A percentile compares a stretch with the other conserved stretches of the same genome.
Evolutionary conservation across 2,797 vertebrate species (phyloP).

Genomic region (Chaenodraco wilsoni): DNA sequence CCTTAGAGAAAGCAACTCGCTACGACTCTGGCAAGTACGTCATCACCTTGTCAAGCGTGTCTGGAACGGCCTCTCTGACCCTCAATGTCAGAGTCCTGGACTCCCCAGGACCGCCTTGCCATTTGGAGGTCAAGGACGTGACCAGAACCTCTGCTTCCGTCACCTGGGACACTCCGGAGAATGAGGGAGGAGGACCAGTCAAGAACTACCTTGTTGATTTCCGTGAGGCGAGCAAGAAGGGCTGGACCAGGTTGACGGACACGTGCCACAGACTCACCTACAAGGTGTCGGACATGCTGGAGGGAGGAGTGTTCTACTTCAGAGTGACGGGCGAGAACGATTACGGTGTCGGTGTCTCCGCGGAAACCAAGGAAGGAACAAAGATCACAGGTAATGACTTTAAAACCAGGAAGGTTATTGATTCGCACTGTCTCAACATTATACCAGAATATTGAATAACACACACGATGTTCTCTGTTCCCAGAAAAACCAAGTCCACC

Average conservation of each 20-base stretch:
- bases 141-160: conserved; percentile 92
- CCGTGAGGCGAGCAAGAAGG: conserved; percentile 97
- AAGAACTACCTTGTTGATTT: conserved; percentile 97
- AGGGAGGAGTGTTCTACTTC: conserved; percentile 95
- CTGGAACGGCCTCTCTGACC: conserved; percentile 90
- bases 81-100: conserved; percentile 96
- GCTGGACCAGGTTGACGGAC: conserved; percentile 94
- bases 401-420: conserved; percentile 38
- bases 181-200: conserved; percentile 95
- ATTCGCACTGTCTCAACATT: neutral
- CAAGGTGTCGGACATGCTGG: conserved; percentile 90
- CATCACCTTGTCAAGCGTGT: conserved; percentile 90
- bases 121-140: conserved; percentile 88
- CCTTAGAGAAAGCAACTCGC: conserved; percentile 95
- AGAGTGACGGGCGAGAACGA: conserved; percentile 97
- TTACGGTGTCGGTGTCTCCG: conserved; percentile 90
- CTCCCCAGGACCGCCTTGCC: conserved; percentile 92
- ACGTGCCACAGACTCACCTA: conserved; percentile 94
- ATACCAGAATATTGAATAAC: neutral
- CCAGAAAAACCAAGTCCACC: conserved; percentile 98
- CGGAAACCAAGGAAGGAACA: conserved; percentile 94
- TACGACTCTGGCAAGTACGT: conserved; percentile 97
- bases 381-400: conserved; percentile 93
- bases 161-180: conserved; percentile 96
- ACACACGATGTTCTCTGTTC: conserved; percentile 40